Evolutionary conservation across 2,113 vertebrate genomes (phyloP), one percentile per base, ranked within the genome.

Genomic region (Spilogale gracilis): DNA sequence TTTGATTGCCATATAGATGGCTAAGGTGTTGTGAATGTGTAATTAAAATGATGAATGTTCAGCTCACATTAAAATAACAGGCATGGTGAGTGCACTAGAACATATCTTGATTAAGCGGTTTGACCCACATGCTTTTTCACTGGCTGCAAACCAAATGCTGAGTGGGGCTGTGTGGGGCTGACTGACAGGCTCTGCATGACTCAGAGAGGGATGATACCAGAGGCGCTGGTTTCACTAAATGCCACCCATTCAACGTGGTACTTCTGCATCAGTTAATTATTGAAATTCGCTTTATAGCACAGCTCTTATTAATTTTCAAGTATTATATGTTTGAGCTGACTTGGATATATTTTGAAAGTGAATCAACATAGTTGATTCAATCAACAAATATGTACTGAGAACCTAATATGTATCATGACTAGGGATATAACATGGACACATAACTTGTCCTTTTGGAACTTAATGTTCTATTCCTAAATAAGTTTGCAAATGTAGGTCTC

Each of bases 21-120:
- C 60, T 95, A 81, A 95, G 91, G 81, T 76, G 43, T 74, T 96
- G 38, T 96, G 95, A 92, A 94, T 96, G 78, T 92, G 85, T 94
- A 97, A 98, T 98, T 98, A 97, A 97, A 96, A 94, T 98, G 97
- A 97, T 95, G 78, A 97, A 94, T 93, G 84, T 90, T 97, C 76
- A 79, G 73, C 54, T 96, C 81, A 82, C 52, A 96, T 95, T 95
- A 97, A 96, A 97, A 95, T 97, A 96, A 78, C 71, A 93, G 65
- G 87, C 76, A 88, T 96, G 84, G 85, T 69, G 88, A 89, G 84
- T 63, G 30, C 71, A 73, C 60, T 45, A 67, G 96, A 86, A 96
- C 76, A 96, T 71, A 91, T 87, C 60, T 91, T 96, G 92, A 96
- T 97, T 92, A 96, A 97, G 23, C n/a, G 27, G 58, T 88, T 92